Percentiles rank a stretch among this genome's conserved stretches.
phyloP scores from a whole-genome alignment of 2,113 vertebrate species.

The Tursiops truncatus region DNA sequence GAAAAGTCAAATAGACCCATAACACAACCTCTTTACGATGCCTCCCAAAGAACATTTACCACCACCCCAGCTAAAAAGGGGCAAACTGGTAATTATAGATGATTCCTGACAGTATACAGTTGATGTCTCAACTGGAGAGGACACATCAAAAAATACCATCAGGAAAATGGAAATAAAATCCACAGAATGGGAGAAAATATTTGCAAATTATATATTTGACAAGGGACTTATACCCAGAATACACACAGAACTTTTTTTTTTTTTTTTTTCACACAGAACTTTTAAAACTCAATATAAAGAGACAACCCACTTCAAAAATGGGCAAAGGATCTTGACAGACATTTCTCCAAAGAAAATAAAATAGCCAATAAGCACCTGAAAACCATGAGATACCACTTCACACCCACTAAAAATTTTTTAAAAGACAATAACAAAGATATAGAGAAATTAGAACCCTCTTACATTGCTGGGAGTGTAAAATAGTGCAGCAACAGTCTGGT shows the following conservation, averaged over 20 bases:
- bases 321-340: background rate
- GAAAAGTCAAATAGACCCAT: background rate
- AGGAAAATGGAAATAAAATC: slow-evolving; percentile 17
- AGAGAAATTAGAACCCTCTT: background rate
- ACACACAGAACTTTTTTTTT: background rate
- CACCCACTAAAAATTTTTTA: background rate
- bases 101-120: background rate
- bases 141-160: background rate
- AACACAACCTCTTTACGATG: background rate
- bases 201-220: background rate
- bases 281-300: slow-evolving; percentile 1
- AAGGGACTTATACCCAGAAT: background rate
- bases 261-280: background rate
- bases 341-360: background rate
- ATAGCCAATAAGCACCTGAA: background rate
- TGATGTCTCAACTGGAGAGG: background rate
- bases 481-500: background rate
- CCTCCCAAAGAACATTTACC: background rate
- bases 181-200: background rate
- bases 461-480: background rate
- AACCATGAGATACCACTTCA: background rate
- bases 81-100: background rate
- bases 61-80: background rate
- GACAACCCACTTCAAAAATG: background rate
- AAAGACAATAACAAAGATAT: background rate